These are phyloP conservation scores for Corythornis vintsioides DNA, from an alignment of 2,113 vertebrate species.

Conservation along the genomic window DNA sequence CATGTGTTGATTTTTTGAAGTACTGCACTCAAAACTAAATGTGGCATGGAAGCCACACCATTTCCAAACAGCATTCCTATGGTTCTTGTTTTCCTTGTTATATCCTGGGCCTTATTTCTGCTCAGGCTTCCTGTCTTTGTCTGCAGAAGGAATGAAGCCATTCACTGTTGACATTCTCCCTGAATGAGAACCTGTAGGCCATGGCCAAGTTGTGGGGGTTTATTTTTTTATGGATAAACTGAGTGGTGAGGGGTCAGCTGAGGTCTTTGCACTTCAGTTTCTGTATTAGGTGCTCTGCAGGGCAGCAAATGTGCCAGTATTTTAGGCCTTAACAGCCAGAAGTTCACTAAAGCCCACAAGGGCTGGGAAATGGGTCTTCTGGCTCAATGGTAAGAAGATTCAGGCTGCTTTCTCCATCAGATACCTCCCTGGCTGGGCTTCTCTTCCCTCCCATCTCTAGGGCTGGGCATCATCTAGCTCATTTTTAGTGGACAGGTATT, in stretches of 20 bases:
- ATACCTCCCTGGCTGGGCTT: neutral
- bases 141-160: neutral
- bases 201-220: neutral
- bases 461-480: neutral
- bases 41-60: neutral
- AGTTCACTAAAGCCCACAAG: neutral
- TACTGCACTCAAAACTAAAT: neutral
- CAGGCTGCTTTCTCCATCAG: neutral
- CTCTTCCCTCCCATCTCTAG: neutral
- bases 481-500: neutral
- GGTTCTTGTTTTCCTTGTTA: neutral
- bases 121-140: slow-evolving; percentile 37
- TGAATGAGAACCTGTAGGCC: neutral
- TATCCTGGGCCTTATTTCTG: neutral
- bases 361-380: neutral
- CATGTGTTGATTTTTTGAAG: neutral
- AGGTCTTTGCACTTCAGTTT: neutral
- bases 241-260: neutral
- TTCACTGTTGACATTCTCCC: neutral
- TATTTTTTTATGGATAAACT: neutral
- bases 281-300: neutral
- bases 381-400: neutral
- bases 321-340: neutral
- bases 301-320: neutral
- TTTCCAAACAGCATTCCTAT: neutral